phyloP scores from a whole-genome alignment of 2,888 invertebrate genomes.

The Serrognathus titanus region DNA sequence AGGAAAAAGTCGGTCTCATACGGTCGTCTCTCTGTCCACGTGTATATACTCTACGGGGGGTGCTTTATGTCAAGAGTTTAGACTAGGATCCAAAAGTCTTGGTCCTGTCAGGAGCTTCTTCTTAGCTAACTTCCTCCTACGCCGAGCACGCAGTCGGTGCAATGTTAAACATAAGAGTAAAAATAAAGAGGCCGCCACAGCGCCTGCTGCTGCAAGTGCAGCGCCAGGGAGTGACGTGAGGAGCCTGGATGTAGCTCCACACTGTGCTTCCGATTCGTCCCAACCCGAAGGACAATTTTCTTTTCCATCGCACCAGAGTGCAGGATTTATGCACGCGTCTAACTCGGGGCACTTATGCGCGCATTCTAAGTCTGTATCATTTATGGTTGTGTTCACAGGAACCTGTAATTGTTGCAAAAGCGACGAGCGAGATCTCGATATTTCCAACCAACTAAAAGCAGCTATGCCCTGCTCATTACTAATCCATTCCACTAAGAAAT shows the following conservation, averaged over 20 bases:
- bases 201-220: constrained; percentile 58
- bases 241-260: constrained; percentile 55
- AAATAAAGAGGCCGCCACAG: constrained; percentile 55
- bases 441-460: constrained; percentile 76
- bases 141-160: constrained; percentile 55
- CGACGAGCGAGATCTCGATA: constrained; percentile 62
- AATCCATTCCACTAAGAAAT: constrained; percentile 66
- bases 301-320: constrained; percentile 72
- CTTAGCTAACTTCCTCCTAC: constrained; percentile 52
- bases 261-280: constrained; percentile 69
- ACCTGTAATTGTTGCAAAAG: constrained; percentile 58
- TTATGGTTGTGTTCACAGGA: constrained; percentile 52
- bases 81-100: constrained; percentile 63
- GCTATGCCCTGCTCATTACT: constrained; percentile 71
- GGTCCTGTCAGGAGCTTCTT: constrained; percentile 53
- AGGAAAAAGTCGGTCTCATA: constrained; percentile 58
- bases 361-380: constrained; percentile 57
- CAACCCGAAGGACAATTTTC: constrained; percentile 64
- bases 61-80: constrained; percentile 83
- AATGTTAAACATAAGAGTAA: constrained; percentile 59
- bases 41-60: constrained; percentile 90
- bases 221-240: constrained; percentile 55
- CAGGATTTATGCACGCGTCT: constrained; percentile 72
- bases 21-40: constrained; percentile 90
- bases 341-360: constrained; percentile 67